phyloP scores from a whole-genome alignment of 2,113 vertebrate species.

The Vireo altiloquus region DNA sequence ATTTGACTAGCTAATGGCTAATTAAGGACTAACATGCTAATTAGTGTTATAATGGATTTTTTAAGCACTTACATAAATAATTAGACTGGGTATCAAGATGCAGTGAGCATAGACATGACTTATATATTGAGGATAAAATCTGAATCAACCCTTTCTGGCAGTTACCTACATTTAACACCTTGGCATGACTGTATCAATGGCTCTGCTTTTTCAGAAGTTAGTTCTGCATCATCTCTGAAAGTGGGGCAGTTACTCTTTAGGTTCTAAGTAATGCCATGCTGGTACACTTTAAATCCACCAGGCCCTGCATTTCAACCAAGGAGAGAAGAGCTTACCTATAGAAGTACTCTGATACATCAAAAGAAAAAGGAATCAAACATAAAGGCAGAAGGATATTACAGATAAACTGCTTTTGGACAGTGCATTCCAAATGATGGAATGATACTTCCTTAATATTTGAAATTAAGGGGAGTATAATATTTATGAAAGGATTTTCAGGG shows the following conservation, averaged over 20 bases:
- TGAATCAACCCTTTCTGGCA: background rate
- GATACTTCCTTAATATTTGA: background rate
- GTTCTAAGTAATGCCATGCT: background rate
- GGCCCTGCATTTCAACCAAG: background rate
- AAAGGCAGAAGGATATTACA: background rate
- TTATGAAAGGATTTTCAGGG: background rate
- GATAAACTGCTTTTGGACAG: background rate
- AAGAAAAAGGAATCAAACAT: background rate
- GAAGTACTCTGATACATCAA: background rate
- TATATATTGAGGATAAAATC: background rate
- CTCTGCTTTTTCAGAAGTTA: background rate
- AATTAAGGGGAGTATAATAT: background rate
- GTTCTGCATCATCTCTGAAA: background rate
- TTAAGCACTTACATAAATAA: constrained; percentile 21
- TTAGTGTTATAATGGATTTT: constrained; percentile 20
- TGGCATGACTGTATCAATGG: background rate
- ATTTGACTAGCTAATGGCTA: constrained; percentile 7
- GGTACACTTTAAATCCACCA: background rate
- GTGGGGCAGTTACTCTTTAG: rapidly evolving
- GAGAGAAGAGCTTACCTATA: background rate
- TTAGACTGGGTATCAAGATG: background rate
- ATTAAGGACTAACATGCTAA: background rate
- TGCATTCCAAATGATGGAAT: background rate
- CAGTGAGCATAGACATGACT: background rate
- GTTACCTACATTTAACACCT: background rate